Base-by-base conservation (phyloP, 53 echinoderm and acorn worm genomes). In the Glandiceps talaboti region DNA sequence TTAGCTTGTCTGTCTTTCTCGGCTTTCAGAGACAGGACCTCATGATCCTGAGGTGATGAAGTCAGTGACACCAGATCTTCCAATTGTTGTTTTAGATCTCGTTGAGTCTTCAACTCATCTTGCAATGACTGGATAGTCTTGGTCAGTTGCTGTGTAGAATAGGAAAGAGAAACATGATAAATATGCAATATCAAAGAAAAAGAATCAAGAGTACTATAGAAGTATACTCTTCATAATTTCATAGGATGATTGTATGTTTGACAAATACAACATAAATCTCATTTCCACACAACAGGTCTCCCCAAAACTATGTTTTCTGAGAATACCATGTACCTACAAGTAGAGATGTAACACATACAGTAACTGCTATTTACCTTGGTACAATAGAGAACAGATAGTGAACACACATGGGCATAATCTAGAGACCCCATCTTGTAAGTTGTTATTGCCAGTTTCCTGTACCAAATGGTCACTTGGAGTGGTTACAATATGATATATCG, bases 61-160 rank as follows among this genome's bases (percentile, higher is more conserved):
- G 73, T 29, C 30, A 77, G 28, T 26, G 30, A 30, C 10, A 73
- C 74, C n/a, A 81, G 32, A 30, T 30, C 75, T 1, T 92, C 90
- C 26, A 92, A 84, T 45, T 94, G 92, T 74, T 86, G 80, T 45
- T 90, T 90, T 74, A 87, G 80, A 76, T 87, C 88, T 76, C 86
- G 82, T 79, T 94, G 90, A 26, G 90, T 90, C 73, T 90, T 82
- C 0, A 96, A 87, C 29, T 97, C 93, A 1, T 87, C 97, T 73
- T 97, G 94, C 30, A 97, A 75, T 29, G 93, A 90, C 76, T 89
- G 87, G 30, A 97, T 84, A 32, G 89, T 87, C 81, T 88, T 84
- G 31, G 91, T 86, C 81, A 89, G 94, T 83, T 90, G 90, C 97
- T 94, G 73, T 28, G 78, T n/a, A 74, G 27, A 6, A 76, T 14